These are phyloP conservation scores for Glomeris marginata DNA, from an alignment of 2,888 invertebrate species.

Conservation along the genomic window DNA sequence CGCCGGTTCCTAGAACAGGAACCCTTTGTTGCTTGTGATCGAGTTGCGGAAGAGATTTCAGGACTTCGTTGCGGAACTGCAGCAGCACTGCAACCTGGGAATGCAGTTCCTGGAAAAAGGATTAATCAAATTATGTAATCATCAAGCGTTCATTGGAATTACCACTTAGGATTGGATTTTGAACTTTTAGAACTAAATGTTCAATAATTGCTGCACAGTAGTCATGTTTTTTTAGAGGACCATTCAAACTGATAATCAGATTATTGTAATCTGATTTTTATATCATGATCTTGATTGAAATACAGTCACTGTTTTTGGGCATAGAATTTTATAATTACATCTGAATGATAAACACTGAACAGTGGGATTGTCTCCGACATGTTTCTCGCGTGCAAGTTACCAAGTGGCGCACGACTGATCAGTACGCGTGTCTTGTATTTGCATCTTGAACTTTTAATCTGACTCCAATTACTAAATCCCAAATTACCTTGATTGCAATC, in stretches of 20 bases:
- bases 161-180: background rate
- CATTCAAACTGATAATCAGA: too few species aligned
- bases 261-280: too few species aligned
- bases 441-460: too few species aligned
- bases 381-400: too few species aligned
- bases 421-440: too few species aligned
- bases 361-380: too few species aligned
- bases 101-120: slow-evolving; percentile 55
- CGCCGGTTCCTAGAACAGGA: background rate
- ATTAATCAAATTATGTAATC: background rate
- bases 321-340: too few species aligned
- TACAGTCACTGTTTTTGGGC: too few species aligned
- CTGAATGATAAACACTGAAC: background rate
- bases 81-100: slow-evolving; percentile 82
- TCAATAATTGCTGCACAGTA: too few species aligned
- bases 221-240: too few species aligned
- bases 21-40: background rate
- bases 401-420: background rate
- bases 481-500: slow-evolving; percentile 56
- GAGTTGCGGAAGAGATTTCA: slow-evolving; percentile 83
- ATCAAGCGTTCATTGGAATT: background rate
- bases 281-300: too few species aligned
- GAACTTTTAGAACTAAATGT: background rate
- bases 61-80: slow-evolving; percentile 84
- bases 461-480: too few species aligned